Evolutionary conservation across 1,140 invertebrate genomes (phyloP).

Genomic region (Drosophila elegans): DNA sequence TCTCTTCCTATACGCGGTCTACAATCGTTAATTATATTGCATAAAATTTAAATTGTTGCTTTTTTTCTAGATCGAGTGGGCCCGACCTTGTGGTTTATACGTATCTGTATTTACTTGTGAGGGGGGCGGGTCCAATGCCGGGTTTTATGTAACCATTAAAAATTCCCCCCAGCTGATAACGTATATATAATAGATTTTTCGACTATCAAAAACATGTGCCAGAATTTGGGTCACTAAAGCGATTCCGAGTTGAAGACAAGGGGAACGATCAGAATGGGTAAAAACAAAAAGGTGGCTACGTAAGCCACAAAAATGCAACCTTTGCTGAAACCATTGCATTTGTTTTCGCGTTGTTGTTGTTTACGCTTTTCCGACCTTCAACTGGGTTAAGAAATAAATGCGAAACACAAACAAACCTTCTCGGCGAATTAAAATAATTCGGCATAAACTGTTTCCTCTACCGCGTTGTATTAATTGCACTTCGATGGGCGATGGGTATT

Average conservation of each 20-base stretch:
- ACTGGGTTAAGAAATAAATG: constrained; percentile 1
- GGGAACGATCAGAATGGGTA: constrained; percentile 17
- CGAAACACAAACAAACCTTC: constrained; percentile 46
- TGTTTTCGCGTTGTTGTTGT: constrained; percentile 20
- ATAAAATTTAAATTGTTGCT: constrained; percentile 51
- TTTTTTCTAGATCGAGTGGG: constrained; percentile 35
- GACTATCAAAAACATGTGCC: constrained; percentile 41
- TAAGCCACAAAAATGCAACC: constrained; percentile 37
- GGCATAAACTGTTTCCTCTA: constrained; percentile 10
- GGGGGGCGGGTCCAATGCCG: constrained; percentile 17
- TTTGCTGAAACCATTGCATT: constrained; percentile 5
- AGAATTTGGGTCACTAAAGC: constrained; percentile 29
- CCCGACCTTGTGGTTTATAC: constrained; percentile 8
- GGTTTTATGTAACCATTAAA: constrained; percentile 40
- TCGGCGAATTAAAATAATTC: constrained; percentile 21
- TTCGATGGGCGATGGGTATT: constrained; percentile 28
- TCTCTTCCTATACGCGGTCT: constrained; percentile 15
- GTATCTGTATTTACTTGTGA: neutral
- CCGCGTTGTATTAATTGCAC: constrained; percentile 31
- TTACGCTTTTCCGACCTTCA: constrained; percentile 36
- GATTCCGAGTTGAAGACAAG: neutral
- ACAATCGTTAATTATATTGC: constrained; percentile 48
- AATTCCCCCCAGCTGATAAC: constrained; percentile 24
- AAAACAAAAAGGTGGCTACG: neutral
- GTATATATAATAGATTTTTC: constrained; percentile 6